Percentiles rank a stretch among this genome's conserved stretches.
Conservation (phyloP, 2,888 invertebrate species). For the Gerris lacustris region DNA sequence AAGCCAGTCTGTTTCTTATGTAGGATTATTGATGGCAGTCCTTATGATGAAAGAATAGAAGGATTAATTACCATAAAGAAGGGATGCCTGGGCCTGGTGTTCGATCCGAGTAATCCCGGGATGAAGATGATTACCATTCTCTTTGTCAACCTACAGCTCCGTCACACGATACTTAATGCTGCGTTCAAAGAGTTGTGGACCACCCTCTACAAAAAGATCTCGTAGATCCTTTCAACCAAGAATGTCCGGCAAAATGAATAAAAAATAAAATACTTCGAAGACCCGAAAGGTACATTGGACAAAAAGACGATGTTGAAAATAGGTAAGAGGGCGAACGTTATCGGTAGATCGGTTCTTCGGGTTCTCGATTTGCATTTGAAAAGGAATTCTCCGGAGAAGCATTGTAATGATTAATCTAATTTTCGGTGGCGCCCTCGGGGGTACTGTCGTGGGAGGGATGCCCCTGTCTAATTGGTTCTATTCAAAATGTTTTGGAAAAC, state of each 20-base stretch:
- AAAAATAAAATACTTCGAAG: not conserved
- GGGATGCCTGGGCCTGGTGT: not conserved
- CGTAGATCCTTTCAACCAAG: not conserved
- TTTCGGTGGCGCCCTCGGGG: not conserved
- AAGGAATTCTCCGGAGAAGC: not conserved
- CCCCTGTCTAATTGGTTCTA: not conserved
- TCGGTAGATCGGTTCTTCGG: not conserved
- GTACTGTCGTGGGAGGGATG: not conserved
- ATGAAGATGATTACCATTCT: not conserved
- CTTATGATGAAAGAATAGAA: not conserved
- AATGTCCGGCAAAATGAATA: not conserved
- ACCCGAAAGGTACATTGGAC: not conserved
- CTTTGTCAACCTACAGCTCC: not conserved
- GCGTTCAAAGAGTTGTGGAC: not conserved
- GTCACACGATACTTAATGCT: not conserved
- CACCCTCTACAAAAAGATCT: not conserved
- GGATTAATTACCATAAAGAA: slow-evolving; percentile 3
- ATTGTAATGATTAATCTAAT: slow-evolving; percentile 5
- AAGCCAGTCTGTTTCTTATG: not conserved
- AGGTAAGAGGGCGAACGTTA: not conserved
- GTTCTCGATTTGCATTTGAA: not conserved
- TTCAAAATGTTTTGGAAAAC: not conserved
- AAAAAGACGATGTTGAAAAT: not conserved
- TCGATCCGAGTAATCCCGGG: not conserved
- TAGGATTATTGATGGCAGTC: slow-evolving; percentile 1